Evolutionary conservation across 2,113 vertebrate genomes (phyloP).

Genomic region (Pagrus major): DNA sequence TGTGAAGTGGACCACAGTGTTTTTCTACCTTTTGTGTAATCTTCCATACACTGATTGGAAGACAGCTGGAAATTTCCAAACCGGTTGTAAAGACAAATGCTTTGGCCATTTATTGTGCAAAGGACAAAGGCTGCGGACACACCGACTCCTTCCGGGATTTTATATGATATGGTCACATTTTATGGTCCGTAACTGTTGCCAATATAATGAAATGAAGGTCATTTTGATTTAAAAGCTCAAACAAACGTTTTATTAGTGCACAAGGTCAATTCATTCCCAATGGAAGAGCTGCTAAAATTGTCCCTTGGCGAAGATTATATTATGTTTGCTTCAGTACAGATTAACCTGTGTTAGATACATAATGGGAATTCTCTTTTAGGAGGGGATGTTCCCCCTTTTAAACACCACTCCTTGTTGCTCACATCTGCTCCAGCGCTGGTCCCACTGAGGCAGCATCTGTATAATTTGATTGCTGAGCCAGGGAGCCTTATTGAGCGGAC

Average conservation of each 20-base stretch:
- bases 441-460: constrained; percentile 16
- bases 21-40: not conserved
- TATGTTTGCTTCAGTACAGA: not conserved
- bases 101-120: not conserved
- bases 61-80: too few relatives aligned
- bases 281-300: not conserved
- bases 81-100: not conserved
- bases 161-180: constrained; percentile 38
- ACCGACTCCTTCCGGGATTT: constrained; percentile 14
- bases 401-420: not conserved
- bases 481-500: constrained; percentile 48
- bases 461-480: constrained; percentile 45
- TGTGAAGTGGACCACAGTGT: too few relatives aligned
- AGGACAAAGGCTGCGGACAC: not conserved
- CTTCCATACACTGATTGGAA: not conserved
- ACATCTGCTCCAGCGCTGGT: not conserved
- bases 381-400: not conserved
- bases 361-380: not conserved
- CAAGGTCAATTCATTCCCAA: constrained; percentile 23
- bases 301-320: not conserved
- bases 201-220: constrained; percentile 50
- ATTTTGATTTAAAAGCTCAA: constrained; percentile 51
- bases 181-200: constrained; percentile 35
- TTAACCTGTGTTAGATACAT: not conserved
- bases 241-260: constrained; percentile 27